A percentile compares a stretch with the other conserved stretches of the same genome.
Conservation (phyloP, 2,113 vertebrate genomes). For the Aleadryas rufinucha region DNA sequence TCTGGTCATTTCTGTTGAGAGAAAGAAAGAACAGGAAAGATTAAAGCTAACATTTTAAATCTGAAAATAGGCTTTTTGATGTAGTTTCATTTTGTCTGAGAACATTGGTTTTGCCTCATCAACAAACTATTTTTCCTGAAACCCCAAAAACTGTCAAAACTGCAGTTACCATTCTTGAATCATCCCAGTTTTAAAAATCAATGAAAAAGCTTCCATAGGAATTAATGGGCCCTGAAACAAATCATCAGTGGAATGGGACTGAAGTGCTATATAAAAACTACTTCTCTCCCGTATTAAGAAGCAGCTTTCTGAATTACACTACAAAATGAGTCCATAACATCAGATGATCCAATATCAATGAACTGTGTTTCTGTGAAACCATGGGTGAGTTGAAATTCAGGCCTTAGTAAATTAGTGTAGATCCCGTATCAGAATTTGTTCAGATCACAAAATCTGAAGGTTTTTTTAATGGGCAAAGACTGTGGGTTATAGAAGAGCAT, state of each 20-base stretch:
- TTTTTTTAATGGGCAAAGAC: neutral
- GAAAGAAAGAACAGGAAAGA: neutral
- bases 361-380: neutral
- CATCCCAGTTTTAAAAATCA: neutral
- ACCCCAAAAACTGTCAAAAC: neutral
- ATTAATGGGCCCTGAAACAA: neutral
- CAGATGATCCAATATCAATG: neutral
- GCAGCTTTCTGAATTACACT: neutral
- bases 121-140: neutral
- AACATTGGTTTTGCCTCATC: neutral
- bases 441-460: neutral
- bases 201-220: neutral
- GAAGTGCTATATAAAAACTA: neutral
- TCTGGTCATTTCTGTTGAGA: neutral
- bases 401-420: neutral
- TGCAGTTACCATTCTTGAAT: neutral
- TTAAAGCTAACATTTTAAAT: neutral
- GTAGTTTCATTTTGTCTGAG: neutral
- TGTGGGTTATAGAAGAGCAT: neutral
- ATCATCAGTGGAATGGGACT: neutral
- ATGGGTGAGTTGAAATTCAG: neutral
- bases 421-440: neutral
- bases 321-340: neutral
- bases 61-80: neutral
- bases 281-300: neutral